Conservation (phyloP, 2,888 invertebrate species). For the Epirrhoe alternata region DNA sequence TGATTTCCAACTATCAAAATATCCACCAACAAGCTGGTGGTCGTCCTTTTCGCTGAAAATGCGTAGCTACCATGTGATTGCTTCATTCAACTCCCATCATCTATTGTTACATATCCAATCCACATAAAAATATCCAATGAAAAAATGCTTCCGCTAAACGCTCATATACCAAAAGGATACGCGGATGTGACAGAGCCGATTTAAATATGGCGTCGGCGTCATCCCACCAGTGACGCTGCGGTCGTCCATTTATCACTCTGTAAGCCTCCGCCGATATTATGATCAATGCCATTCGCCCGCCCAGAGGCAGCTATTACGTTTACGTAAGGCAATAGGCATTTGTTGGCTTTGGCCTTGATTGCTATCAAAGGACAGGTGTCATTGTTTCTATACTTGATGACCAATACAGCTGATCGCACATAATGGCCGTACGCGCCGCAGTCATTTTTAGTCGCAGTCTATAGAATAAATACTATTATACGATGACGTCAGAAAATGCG, state of each 20-base stretch:
- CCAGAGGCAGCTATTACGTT: constrained; percentile 57
- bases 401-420: too few species aligned
- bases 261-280: constrained; percentile 85
- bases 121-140: not conserved
- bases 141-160: constrained; percentile 23
- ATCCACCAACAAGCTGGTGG: too few species aligned
- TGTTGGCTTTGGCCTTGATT: not conserved
- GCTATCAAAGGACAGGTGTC: too few species aligned
- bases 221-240: constrained; percentile 76
- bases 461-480: too few species aligned
- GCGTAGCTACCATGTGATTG: too few species aligned
- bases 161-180: constrained; percentile 46
- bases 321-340: constrained; percentile 46
- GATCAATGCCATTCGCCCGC: constrained; percentile 82
- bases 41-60: too few species aligned
- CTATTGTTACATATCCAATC: not conserved
- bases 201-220: constrained; percentile 81
- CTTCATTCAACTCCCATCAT: not conserved
- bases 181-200: constrained; percentile 79
- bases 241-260: constrained; percentile 82
- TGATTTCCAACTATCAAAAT: too few species aligned
- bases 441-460: too few species aligned
- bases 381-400: too few species aligned
- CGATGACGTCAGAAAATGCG: too few species aligned
- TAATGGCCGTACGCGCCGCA: too few species aligned